These are phyloP conservation scores for Chromis chromis DNA, from an alignment of 2,797 vertebrate species.

Conservation along the genomic window DNA sequence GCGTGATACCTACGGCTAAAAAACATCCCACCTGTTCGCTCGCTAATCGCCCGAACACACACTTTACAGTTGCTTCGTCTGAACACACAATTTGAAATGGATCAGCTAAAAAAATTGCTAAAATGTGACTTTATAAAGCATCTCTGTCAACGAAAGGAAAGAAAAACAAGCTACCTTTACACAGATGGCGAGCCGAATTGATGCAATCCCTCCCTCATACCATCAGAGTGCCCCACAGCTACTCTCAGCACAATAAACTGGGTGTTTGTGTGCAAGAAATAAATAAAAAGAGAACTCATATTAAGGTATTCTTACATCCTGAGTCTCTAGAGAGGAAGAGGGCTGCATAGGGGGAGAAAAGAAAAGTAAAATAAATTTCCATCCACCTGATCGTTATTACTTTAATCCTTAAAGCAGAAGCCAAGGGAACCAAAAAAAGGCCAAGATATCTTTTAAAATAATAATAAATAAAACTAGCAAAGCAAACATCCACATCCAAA, in stretches of 20 bases:
- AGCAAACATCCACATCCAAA: conserved; percentile 86
- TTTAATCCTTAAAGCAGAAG: conserved; percentile 85
- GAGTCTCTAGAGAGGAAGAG: conserved; percentile 97
- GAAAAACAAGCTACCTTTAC: conserved; percentile 38
- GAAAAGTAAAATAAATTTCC: conserved; percentile 88
- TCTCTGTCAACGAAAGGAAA: conserved; percentile 19
- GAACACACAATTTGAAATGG: conserved; percentile 36
- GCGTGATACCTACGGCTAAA: conserved; percentile 64
- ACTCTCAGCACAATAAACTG: conserved; percentile 81
- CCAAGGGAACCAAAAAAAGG: conserved; percentile 74
- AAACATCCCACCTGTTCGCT: conserved; percentile 42
- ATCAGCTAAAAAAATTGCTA: conserved; percentile 12
- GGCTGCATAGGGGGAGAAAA: conserved; percentile 93
- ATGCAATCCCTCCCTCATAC: conserved; percentile 73
- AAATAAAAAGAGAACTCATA: conserved; percentile 81
- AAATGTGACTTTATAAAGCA: conserved; percentile 6
- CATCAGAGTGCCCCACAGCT: conserved; percentile 78
- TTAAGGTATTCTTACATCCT: conserved; percentile 93
- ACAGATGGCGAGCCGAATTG: conserved; percentile 48
- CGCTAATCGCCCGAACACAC: conserved; percentile 38
- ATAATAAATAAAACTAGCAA: conserved; percentile 74
- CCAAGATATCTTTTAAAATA: conserved; percentile 3
- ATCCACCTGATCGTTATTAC: conserved; percentile 86
- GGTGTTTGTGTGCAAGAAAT: conserved; percentile 81
- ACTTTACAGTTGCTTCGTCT: conserved; percentile 29